Evolutionary conservation across 2,888 invertebrate genomes (phyloP).

Genomic region (Sipha maydis): DNA sequence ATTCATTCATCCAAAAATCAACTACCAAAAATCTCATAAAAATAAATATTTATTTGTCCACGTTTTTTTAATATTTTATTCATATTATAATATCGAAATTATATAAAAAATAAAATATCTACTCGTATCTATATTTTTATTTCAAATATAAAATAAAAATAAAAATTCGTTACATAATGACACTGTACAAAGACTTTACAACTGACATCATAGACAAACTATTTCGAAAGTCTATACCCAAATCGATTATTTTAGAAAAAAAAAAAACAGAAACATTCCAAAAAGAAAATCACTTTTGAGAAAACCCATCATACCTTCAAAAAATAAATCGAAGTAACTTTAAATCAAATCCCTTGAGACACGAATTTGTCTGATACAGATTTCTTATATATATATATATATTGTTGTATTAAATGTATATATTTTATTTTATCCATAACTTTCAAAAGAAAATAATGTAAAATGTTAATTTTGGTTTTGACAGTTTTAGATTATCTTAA

Average conservation of each 20-base stretch:
- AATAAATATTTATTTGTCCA: too few relatives aligned
- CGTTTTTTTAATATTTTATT: too few relatives aligned
- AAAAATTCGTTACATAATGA: neutral
- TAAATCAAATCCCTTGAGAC: neutral
- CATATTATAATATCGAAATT: too few relatives aligned
- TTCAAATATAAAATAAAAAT: neutral
- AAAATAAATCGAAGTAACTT: constrained; percentile 15
- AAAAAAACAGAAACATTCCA: neutral
- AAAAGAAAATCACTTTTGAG: neutral
- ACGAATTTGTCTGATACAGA: neutral
- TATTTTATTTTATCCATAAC: neutral
- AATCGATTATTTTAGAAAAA: neutral
- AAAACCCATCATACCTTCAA: neutral
- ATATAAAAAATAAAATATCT: too few relatives aligned
- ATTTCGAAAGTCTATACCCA: neutral
- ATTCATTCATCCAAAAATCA: too few relatives aligned
- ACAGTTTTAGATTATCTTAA: neutral
- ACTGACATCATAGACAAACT: constrained; percentile 1
- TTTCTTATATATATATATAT: neutral
- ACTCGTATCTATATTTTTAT: neutral
- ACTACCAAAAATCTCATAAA: too few relatives aligned
- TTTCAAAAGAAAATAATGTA: neutral
- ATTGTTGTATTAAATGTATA: neutral
- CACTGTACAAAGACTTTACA: too few relatives aligned
- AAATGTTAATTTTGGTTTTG: neutral